phyloP scores from a whole-genome alignment of 2,797 vertebrate genomes.

The Limosa lapponica region DNA sequence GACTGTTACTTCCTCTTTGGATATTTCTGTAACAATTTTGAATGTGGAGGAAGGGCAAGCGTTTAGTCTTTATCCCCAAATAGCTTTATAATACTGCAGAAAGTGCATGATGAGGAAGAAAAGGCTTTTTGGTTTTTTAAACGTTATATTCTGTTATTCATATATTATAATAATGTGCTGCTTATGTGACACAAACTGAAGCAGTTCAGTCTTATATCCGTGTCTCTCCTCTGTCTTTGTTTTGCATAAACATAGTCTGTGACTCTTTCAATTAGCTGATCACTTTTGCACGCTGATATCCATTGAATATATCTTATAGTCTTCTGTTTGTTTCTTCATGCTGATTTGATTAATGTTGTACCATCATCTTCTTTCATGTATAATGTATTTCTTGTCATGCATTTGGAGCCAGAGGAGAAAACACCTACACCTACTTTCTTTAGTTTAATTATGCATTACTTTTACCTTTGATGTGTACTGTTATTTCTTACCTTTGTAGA shows the following conservation, averaged over 20 bases:
- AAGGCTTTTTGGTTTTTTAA: not conserved
- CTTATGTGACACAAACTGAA: not conserved
- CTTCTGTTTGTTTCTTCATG: not conserved
- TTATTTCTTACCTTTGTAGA: not conserved
- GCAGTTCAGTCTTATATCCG: not conserved
- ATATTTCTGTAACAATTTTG: not conserved
- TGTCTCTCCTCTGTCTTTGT: not conserved
- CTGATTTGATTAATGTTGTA: not conserved
- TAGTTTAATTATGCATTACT: not conserved
- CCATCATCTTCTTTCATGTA: not conserved
- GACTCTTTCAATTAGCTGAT: not conserved
- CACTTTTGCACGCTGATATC: not conserved
- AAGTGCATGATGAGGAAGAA: not conserved
- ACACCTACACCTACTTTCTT: not conserved
- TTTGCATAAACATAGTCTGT: not conserved
- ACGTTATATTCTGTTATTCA: not conserved
- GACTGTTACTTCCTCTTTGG: not conserved
- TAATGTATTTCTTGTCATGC: not conserved
- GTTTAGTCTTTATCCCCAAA: not conserved
- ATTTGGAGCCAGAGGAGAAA: not conserved
- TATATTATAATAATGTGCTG: not conserved
- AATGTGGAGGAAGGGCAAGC: not conserved
- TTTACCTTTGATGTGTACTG: not conserved
- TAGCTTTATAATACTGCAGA: not conserved
- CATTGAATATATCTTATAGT: not conserved